Evolutionary conservation across 1,140 invertebrate species (phyloP).

Genomic region (Frieseomelitta varia): DNA sequence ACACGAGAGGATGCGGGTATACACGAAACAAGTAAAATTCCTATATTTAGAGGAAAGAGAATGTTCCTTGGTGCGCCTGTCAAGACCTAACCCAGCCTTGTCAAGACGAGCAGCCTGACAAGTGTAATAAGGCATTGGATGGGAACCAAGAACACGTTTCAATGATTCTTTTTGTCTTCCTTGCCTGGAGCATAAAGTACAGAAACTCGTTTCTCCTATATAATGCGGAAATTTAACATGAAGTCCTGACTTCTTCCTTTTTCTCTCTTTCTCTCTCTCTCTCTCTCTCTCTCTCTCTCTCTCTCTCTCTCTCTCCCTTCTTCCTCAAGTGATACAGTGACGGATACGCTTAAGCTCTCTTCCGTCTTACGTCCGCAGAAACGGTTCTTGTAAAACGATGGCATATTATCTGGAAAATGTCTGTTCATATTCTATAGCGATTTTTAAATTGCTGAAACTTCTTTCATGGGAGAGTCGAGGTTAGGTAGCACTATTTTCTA

Average conservation of each 20-base stretch:
- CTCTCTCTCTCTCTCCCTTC: background rate
- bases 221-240: background rate
- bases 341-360: background rate
- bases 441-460: background rate
- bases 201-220: background rate
- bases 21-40: slow-evolving; percentile 8
- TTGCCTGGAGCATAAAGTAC: background rate
- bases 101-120: slow-evolving; percentile 4
- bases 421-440: background rate
- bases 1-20: background rate
- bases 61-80: slow-evolving; percentile 3
- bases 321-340: background rate
- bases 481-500: background rate
- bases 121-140: slow-evolving; percentile 15
- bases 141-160: slow-evolving; percentile 7
- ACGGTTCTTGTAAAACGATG: background rate
- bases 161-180: background rate
- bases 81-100: background rate
- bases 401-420: background rate
- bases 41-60: background rate
- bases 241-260: background rate
- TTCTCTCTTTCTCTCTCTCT: background rate
- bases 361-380: background rate
- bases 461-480: background rate
- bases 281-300: background rate